Conservation (phyloP, 2,113 vertebrate species). For the Colossoma macropomum region DNA sequence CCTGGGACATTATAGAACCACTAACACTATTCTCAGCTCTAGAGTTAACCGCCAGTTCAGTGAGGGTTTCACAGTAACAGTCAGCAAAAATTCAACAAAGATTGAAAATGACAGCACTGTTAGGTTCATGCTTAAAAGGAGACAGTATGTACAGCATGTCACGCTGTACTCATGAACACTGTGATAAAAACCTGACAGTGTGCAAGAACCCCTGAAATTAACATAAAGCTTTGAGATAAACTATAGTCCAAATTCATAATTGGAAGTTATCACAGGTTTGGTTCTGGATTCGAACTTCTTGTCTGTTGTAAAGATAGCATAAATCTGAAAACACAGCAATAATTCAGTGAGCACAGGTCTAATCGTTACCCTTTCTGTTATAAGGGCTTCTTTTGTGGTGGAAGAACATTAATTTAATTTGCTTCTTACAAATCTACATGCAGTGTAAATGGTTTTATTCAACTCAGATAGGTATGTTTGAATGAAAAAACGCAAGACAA, state of each 20-base stretch:
- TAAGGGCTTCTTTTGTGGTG: too few species aligned
- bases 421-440: too few species aligned
- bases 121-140: too few species aligned
- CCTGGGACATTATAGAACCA: constrained; percentile 58
- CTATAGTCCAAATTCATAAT: background rate
- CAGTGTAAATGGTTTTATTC: too few species aligned
- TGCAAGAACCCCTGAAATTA: background rate
- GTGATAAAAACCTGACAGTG: background rate
- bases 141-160: background rate
- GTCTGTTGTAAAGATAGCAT: too few species aligned
- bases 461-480: too few species aligned
- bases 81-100: background rate
- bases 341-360: too few species aligned
- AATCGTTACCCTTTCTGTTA: too few species aligned
- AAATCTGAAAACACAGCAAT: too few species aligned
- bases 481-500: too few species aligned
- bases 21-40: constrained; percentile 22
- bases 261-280: background rate
- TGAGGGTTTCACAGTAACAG: background rate
- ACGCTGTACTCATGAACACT: background rate
- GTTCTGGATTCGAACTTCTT: too few species aligned
- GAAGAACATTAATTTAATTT: too few species aligned
- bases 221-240: background rate
- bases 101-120: background rate
- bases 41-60: constrained; percentile 6